Percentiles rank a stretch among this genome's conserved stretches.
These are phyloP conservation scores for Colostygia pectinataria DNA, from an alignment of 2,888 invertebrate species.

Conservation along the genomic window DNA sequence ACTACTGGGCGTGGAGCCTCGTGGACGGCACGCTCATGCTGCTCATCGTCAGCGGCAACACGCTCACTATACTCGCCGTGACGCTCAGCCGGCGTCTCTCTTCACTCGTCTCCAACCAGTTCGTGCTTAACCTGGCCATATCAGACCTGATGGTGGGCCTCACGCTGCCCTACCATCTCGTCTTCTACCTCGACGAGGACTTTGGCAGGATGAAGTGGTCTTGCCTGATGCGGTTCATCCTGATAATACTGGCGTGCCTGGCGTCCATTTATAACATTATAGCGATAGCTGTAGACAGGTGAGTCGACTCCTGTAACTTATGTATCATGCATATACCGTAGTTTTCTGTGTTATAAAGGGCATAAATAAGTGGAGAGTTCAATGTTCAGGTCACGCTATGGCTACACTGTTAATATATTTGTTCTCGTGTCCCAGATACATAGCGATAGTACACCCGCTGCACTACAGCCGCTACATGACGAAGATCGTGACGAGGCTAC, in stretches of 20 bases:
- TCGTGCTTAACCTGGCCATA: constrained; percentile 90
- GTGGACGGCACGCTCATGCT: constrained; percentile 86
- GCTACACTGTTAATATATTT: not conserved
- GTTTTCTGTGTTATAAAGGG: constrained; percentile 12
- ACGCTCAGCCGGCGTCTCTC: constrained; percentile 87
- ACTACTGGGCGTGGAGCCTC: constrained; percentile 85
- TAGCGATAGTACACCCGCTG: constrained; percentile 90
- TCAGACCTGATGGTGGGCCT: constrained; percentile 91
- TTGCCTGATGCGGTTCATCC: constrained; percentile 88
- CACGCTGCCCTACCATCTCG: constrained; percentile 89
- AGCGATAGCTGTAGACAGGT: constrained; percentile 89
- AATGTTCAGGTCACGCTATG: constrained; percentile 37
- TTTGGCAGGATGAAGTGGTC: constrained; percentile 84
- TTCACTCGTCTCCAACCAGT: constrained; percentile 88
- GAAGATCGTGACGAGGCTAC: constrained; percentile 84
- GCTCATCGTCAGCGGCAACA: constrained; percentile 88
- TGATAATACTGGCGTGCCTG: constrained; percentile 89
- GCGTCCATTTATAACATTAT: constrained; percentile 91
- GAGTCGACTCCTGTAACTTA: constrained; percentile 36
- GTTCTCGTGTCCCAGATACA: constrained; percentile 77
- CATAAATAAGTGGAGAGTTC: constrained; percentile 32
- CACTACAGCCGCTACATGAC: constrained; percentile 90
- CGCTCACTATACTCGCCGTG: constrained; percentile 89
- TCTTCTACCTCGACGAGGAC: constrained; percentile 86
- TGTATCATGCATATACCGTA: constrained; percentile 27